Conservation (phyloP, 2,888 invertebrate genomes). For the Linnaemya tessellans region DNA sequence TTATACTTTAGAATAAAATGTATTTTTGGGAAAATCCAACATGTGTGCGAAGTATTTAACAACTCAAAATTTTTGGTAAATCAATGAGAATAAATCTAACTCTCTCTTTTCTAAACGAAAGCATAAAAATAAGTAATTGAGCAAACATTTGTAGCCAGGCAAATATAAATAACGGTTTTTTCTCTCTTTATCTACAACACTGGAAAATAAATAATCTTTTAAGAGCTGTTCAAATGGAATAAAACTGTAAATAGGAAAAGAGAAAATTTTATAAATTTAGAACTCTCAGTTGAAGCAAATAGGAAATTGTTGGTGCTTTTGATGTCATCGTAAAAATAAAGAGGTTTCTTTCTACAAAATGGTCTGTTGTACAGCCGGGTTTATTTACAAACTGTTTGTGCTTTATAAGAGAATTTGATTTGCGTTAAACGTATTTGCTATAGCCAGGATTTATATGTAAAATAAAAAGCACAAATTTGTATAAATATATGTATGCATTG, state of each 20-base stretch:
- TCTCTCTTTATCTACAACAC: background rate
- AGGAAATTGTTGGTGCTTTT: background rate
- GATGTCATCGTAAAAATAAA: too few species aligned
- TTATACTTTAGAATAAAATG: background rate
- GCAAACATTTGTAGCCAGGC: background rate
- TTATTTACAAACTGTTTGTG: background rate
- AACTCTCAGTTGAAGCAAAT: background rate
- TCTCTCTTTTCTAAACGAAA: background rate
- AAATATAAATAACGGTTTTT: conserved; percentile 6
- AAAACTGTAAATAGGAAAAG: background rate
- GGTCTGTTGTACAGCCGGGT: background rate
- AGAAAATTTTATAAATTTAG: background rate
- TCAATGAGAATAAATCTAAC: background rate
- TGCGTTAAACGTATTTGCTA: background rate
- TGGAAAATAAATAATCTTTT: background rate
- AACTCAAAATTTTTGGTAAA: background rate
- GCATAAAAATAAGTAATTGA: background rate
- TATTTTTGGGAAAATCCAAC: conserved; percentile 34
- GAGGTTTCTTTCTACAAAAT: background rate
- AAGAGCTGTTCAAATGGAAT: background rate
- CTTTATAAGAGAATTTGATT: background rate
- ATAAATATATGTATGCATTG: background rate
- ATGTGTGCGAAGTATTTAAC: conserved; percentile 21
- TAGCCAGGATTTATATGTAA: conserved; percentile 23
- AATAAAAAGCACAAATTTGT: background rate